Evolutionary conservation across 2,113 vertebrate species (phyloP), one percentile per base, ranked within the genome.

Genomic region (Paramormyrops kingsleyae): DNA sequence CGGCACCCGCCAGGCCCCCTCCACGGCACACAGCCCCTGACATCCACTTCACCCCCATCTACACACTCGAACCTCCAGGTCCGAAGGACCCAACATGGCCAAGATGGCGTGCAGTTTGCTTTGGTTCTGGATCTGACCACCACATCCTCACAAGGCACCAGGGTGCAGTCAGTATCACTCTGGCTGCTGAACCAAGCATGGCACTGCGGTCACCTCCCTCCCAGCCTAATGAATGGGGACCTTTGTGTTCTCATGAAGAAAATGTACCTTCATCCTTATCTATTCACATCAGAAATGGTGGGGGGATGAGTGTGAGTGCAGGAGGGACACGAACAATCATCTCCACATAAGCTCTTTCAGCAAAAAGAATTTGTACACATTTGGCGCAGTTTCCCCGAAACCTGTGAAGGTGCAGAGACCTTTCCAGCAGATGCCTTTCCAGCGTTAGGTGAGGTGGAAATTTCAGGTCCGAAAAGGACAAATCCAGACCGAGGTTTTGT

Each of bases 321-420:
- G 15, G 19, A 90, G 7, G 46, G 15, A 83, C 50, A 90, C 87
- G 85, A 89, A 50, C n/a, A 87, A 13, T 52, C 77, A 50, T 88
- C 91, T 93, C 88, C 92, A 91, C 94, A 91, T 50, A 88, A 91
- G 91, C 90, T 91, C 89, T 91, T 93, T 92, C 91, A 44, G 4
- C 50, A 56, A 46, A 27, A 94, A 92, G 92, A 94, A 95, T 94
- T 92, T 92, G 91, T 92, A 95, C 94, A 95, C 93, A 94, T 92
- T 92, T 77, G 93, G 88, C 91, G 92, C 91, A 87, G 87, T 93
- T 95, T 94, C 92, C 92, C 87, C 52, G 92, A 90, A 91, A 91
- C 85, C 27, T 77, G 74, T 77, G 74, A 93, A 93, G 91, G 31
- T 42, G 8, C 91, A 91, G 83, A 90, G 21, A 39, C 93, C 91